phyloP scores from a whole-genome alignment of 2,888 invertebrate genomes.

The Leptinotarsa tumamoca region DNA sequence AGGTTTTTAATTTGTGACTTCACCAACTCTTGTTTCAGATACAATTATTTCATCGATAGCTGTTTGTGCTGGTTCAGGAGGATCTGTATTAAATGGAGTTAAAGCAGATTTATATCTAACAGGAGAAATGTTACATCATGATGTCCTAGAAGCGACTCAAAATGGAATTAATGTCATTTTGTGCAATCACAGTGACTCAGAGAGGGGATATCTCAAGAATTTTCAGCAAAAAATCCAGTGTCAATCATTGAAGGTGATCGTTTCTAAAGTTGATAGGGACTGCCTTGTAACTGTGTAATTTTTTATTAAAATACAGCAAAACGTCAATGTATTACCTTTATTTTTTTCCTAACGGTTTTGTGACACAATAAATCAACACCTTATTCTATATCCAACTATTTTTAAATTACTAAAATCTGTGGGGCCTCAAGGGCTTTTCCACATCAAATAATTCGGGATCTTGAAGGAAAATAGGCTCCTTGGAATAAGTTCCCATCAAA shows the following conservation, averaged over 20 bases:
- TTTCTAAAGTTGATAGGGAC: conserved; percentile 82
- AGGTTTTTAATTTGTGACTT: too few relatives aligned
- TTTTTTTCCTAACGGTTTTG: too few relatives aligned
- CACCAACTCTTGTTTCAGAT: conserved; percentile 60
- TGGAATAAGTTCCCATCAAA: conserved; percentile 86
- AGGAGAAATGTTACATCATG: conserved; percentile 96
- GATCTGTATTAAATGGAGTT: conserved; percentile 78
- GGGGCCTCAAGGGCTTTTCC: conserved; percentile 83
- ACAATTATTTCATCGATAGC: conserved; percentile 73
- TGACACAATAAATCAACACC: too few relatives aligned
- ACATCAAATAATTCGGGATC: conserved; percentile 95
- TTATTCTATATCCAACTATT: background rate
- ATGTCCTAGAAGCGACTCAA: conserved; percentile 87
- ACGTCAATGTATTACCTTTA: background rate
- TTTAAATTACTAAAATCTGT: conserved; percentile 74
- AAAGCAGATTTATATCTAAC: conserved; percentile 87
- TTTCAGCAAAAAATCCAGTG: conserved; percentile 67
- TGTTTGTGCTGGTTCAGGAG: conserved; percentile 92
- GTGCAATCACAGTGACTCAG: conserved; percentile 94
- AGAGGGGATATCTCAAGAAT: conserved; percentile 83
- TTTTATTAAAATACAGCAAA: background rate
- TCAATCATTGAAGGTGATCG: conserved; percentile 68
- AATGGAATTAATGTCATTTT: conserved; percentile 84
- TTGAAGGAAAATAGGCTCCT: conserved; percentile 81
- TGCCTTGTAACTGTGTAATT: conserved; percentile 78